These are phyloP conservation scores for Coregonus clupeaformis DNA, from an alignment of 2,113 vertebrate genomes.

Conservation along the genomic window DNA sequence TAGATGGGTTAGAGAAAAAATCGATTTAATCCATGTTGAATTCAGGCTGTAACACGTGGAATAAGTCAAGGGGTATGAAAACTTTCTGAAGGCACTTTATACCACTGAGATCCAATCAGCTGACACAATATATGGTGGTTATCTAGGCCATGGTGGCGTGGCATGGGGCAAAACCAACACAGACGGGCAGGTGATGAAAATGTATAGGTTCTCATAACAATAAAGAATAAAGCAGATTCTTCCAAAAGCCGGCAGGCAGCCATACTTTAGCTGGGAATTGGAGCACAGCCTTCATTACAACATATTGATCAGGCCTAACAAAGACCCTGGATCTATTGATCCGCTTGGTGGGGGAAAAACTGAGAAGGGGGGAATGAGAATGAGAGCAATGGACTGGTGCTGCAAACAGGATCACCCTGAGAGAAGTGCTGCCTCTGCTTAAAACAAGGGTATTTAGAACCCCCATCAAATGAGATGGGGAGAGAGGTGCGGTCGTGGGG, in stretches of 20 bases:
- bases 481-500: slow-evolving; percentile 23
- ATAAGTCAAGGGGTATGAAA: too few species aligned
- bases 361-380: slow-evolving; percentile 28
- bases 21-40: too few species aligned
- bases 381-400: slow-evolving; percentile 27
- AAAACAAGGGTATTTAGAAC: slow-evolving; percentile 20
- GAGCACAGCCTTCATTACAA: slow-evolving; percentile 80
- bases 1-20: too few species aligned
- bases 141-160: slow-evolving; percentile 59
- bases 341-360: slow-evolving; percentile 45
- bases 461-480: slow-evolving; percentile 9
- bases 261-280: slow-evolving; percentile 69
- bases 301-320: slow-evolving; percentile 81
- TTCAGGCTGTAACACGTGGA: too few species aligned
- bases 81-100: background rate
- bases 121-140: slow-evolving; percentile 56
- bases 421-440: slow-evolving; percentile 40
- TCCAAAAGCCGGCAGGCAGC: slow-evolving; percentile 45
- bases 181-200: slow-evolving; percentile 52
- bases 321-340: slow-evolving; percentile 81
- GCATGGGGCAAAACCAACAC: slow-evolving; percentile 34
- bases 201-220: slow-evolving; percentile 66
- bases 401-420: slow-evolving; percentile 40
- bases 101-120: slow-evolving; percentile 61
- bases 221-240: slow-evolving; percentile 66